Base-by-base conservation (phyloP, 2,888 invertebrate species). In the Drosophila flavopinicola region DNA sequence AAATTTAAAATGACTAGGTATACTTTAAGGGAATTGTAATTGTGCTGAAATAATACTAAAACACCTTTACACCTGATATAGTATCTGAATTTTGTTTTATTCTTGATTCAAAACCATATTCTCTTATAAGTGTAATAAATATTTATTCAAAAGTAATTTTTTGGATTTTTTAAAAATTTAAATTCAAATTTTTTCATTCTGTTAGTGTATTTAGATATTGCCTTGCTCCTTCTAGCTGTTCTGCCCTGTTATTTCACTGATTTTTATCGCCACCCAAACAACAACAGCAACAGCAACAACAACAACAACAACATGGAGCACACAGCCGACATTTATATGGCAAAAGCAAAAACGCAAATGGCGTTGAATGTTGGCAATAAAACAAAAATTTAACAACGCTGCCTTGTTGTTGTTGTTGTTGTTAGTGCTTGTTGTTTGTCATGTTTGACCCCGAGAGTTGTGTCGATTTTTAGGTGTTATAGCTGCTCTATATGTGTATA, bases 341-440 rank as follows among this genome's bases (percentile, higher is more conserved):
- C 63, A 63, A 71, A 79, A 83, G 86, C 63, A 63, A 71, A 79
- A 83, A 77, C 68, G 65, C 78, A 84, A 86, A 86, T 85, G 86
- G 75, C 80, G 75, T 75, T 86, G 80, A 84, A 80, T 84, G 84
- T 60, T 77, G 67, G 63, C 67, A 67, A 82, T 80, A 86, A 83
- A 83, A 84, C 75, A 84, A 78, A 72, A 75, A 63, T 75, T 72
- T 45, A 75, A 84, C 77, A 82, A 68, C 67, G 78, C 64, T 65
- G 66, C 45, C 17, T 45, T 45, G 39, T 67, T 49, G 42, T 47
- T 51, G 25, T 53, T 52, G 25, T 33, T 66, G 53, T 42, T 49
- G 30, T 48, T 65, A 49, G 11, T 39, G 6, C 45, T 38, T 45
- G 35, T 42, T 48, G 61, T n/a, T 20, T 51, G 57, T 51, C 41